These are phyloP conservation scores for Anas bernieri DNA, from an alignment of 2,797 vertebrate genomes.

Conservation along the genomic window DNA sequence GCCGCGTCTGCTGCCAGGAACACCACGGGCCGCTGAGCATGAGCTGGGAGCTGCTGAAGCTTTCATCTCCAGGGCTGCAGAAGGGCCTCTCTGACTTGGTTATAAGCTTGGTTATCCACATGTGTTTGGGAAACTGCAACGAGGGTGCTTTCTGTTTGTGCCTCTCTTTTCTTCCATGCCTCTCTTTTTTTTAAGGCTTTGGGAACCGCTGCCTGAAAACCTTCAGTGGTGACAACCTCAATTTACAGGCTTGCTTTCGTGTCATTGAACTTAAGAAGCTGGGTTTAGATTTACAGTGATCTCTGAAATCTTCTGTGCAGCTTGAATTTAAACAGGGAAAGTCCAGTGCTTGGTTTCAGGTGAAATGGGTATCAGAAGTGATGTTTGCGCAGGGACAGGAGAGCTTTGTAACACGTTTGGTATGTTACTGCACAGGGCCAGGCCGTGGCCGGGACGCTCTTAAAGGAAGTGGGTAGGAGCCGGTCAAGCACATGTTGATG, in stretches of 20 bases:
- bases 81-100: background rate
- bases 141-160: background rate
- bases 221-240: background rate
- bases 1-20: background rate
- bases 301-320: background rate
- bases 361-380: background rate
- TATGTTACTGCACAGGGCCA: background rate
- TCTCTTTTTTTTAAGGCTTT: background rate
- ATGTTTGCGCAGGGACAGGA: background rate
- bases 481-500: background rate
- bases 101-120: background rate
- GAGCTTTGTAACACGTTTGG: background rate
- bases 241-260: background rate
- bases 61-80: background rate
- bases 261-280: background rate
- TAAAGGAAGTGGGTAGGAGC: background rate
- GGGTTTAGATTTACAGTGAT: background rate
- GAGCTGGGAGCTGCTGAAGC: background rate
- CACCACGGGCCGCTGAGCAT: background rate
- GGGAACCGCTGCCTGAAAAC: background rate
- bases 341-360: background rate
- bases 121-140: background rate
- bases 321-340: background rate
- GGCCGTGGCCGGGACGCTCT: background rate
- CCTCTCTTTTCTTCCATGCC: background rate